Base-by-base conservation (phyloP, 1,140 invertebrate species). In the Melitaea cinxia region DNA sequence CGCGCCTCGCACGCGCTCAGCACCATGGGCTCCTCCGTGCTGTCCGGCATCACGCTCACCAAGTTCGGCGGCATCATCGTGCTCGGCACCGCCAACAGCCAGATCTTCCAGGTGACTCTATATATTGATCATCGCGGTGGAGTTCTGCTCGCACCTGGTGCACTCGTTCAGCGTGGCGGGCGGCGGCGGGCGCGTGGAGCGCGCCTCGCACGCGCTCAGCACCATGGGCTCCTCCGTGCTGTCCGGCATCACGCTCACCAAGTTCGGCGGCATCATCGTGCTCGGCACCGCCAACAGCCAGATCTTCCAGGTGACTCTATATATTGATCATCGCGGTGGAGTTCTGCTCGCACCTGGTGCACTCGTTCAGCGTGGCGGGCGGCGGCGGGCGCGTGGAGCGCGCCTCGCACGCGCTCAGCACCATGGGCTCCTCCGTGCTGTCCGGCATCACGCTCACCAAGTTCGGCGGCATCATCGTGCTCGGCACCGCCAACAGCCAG, bases 361-460 rank as follows among this genome's bases (percentile, higher is more conserved):
- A 98, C 87, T 96, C 97, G 19, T 99, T 99, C 91, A 94, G 96
- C 2, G 93, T 97, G 59, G 96, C 95, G 0, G 92, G 94, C 3
- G 93, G 95, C 82, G 93, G 95, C 80, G 89, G 92, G 6, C 92
- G 96, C 75, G 91, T 96, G 1, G 93, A 94, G 58, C 92, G 98
- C 71, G 96, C 98, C 0, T 93, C 95, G 0, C 95, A 98, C 78
- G 94, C 98, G 19, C 90, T 99, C 14, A 93, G 95, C 12, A 95
- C 95, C 75, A 99, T 99, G 96, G 99, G 99, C 63, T 98, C 96
- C 80, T 99, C 98, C 0, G 97, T 99, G 82, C 95, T 99, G 64
- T 98, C 97, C 59, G 98, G 98, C 63, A 99, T 99, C 70, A 99
- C 98, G 0, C 91, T 99, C 24, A 99, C 98, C 1, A 99, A 99